Conservation (phyloP, 2,113 vertebrate genomes). For the Microcebus tavaratra region DNA sequence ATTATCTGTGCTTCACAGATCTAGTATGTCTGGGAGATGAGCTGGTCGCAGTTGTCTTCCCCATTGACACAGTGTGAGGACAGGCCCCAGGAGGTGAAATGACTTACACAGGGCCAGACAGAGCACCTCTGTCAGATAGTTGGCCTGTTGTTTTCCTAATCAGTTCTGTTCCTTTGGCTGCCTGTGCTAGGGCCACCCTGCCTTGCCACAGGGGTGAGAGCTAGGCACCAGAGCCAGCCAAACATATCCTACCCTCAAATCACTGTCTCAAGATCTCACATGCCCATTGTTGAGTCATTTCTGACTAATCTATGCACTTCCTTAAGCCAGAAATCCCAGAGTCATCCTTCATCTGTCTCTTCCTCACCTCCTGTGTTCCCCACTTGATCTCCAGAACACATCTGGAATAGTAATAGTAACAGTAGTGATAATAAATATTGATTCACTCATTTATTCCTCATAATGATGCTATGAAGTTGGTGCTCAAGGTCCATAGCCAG, state of each 20-base stretch:
- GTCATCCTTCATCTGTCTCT: background rate
- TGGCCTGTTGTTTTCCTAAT: background rate
- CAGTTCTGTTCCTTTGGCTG: background rate
- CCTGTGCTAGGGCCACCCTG: background rate
- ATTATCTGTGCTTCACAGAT: background rate
- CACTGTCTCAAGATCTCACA: background rate
- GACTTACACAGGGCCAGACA: background rate
- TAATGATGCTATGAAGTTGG: background rate
- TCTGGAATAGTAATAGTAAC: background rate
- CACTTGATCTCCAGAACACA: background rate
- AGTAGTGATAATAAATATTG: background rate
- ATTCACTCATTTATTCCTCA: background rate
- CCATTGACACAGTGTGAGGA: background rate
- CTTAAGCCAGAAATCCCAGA: background rate
- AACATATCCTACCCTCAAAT: background rate
- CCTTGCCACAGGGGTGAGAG: background rate
- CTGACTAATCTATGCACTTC: background rate
- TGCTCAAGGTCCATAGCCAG: background rate
- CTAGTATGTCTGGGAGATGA: background rate
- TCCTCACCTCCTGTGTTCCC: background rate
- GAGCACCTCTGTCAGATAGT: background rate
- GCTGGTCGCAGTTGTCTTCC: background rate
- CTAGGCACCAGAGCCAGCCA: background rate
- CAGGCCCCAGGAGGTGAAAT: background rate
- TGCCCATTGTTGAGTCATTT: background rate